Percentiles rank a stretch among this genome's conserved stretches.
phyloP scores from a whole-genome alignment of 2,113 vertebrate species.

The Ictalurus furcatus region DNA sequence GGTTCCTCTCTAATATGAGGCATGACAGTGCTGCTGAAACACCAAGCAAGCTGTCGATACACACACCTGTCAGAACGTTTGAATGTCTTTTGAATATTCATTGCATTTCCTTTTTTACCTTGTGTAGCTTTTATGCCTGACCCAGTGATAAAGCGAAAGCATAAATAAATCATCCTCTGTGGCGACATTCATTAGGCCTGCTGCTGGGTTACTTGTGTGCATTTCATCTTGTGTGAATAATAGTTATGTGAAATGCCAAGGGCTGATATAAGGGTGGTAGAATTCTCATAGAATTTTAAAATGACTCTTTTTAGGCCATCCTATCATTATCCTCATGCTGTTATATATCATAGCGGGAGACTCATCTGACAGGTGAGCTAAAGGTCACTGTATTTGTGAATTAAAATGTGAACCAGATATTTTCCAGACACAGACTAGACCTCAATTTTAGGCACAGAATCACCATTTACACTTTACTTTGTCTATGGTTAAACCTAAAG shows the following conservation, averaged over 20 bases:
- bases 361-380: constrained; percentile 7
- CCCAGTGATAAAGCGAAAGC: constrained; percentile 5
- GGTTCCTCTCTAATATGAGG: constrained; percentile 2
- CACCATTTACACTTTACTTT: background rate
- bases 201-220: constrained; percentile 16
- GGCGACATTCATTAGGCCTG: constrained; percentile 30
- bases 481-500: background rate
- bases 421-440: background rate
- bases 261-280: constrained; percentile 12
- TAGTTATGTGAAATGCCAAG: constrained; percentile 18
- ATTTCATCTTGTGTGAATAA: constrained; percentile 24
- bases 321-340: constrained; percentile 8
- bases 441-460: background rate
- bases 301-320: background rate
- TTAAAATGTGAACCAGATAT: background rate
- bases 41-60: background rate
- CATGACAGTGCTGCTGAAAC: background rate
- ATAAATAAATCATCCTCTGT: constrained; percentile 35
- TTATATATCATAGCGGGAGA: background rate
- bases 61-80: background rate
- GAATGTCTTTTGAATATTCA: constrained; percentile 18
- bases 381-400: constrained; percentile 16
- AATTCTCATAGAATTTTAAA: background rate
- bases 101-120: background rate
- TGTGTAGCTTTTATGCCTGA: constrained; percentile 14